Conservation (phyloP, 2,113 vertebrate genomes). For the Lampris megalopsis region DNA sequence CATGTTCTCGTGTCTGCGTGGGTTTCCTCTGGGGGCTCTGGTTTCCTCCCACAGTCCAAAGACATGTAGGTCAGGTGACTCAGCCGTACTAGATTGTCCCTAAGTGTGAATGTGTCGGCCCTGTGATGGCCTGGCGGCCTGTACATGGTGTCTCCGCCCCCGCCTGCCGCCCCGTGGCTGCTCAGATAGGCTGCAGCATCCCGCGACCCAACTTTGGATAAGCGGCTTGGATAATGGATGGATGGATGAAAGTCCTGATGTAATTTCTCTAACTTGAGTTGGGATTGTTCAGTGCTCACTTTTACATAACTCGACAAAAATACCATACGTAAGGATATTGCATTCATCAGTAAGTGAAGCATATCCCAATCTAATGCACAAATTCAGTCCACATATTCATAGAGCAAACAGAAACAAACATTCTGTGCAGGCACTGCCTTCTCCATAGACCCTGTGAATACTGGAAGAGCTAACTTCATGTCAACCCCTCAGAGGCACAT, state of each 20-base stretch:
- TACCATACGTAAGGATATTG: constrained; percentile 38
- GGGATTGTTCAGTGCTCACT: constrained; percentile 14
- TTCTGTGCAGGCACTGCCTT: constrained; percentile 71
- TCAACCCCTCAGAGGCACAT: constrained; percentile 65
- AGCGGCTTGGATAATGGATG: too few relatives aligned
- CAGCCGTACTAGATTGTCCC: too few relatives aligned
- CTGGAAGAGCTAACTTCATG: constrained; percentile 72
- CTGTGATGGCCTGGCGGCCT: too few relatives aligned
- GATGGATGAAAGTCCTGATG: not conserved
- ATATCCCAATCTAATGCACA: constrained; percentile 49
- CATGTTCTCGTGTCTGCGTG: too few relatives aligned
- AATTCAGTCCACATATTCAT: constrained; percentile 62
- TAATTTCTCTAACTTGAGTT: not conserved
- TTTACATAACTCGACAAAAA: constrained; percentile 7
- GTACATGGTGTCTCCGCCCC: too few relatives aligned
- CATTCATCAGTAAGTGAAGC: constrained; percentile 54
- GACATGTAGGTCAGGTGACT: too few relatives aligned
- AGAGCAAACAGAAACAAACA: constrained; percentile 67
- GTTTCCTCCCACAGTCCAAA: too few relatives aligned
- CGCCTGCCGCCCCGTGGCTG: too few relatives aligned
- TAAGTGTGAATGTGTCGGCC: too few relatives aligned
- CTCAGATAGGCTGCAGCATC: too few relatives aligned
- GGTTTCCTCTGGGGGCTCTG: too few relatives aligned
- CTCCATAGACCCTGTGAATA: constrained; percentile 75
- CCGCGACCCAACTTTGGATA: too few relatives aligned